Conservation (phyloP, 2,888 invertebrate genomes). For the Caenorhabditis sp. region DNA sequence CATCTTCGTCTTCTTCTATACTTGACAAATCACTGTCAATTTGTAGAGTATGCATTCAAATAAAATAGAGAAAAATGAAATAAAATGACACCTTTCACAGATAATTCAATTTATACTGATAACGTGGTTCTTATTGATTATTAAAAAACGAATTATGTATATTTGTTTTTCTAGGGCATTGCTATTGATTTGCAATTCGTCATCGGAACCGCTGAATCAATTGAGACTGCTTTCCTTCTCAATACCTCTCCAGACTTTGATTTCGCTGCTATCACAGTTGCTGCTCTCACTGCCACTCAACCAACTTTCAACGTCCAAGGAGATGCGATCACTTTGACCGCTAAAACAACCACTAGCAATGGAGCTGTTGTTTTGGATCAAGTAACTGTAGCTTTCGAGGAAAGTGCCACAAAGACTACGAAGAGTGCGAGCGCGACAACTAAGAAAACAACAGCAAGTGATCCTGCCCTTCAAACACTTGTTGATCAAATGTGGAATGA, state of each 20-base stretch:
- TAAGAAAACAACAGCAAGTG: conserved; percentile 26
- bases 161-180: conserved; percentile 34
- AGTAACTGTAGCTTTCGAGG: conserved; percentile 28
- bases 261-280: conserved; percentile 62
- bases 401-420: conserved; percentile 22
- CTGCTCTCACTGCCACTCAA: conserved; percentile 51
- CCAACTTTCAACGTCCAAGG: conserved; percentile 32
- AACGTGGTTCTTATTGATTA: background rate
- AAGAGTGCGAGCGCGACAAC: conserved; percentile 40
- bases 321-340: conserved; percentile 33
- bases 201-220: conserved; percentile 34
- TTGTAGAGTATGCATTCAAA: conserved; percentile 22
- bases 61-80: background rate
- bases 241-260: conserved; percentile 65
- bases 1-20: conserved; percentile 5
- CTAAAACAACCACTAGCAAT: background rate
- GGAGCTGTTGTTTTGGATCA: conserved; percentile 9
- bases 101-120: background rate
- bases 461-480: conserved; percentile 49
- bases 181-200: conserved; percentile 52
- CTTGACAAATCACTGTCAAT: conserved; percentile 21
- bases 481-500: conserved; percentile 60
- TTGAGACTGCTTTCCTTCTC: conserved; percentile 57
- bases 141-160: background rate
- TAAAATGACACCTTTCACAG: conserved; percentile 2